Conservation (phyloP, 2,888 invertebrate genomes). For the Chrysolina haemoptera region DNA sequence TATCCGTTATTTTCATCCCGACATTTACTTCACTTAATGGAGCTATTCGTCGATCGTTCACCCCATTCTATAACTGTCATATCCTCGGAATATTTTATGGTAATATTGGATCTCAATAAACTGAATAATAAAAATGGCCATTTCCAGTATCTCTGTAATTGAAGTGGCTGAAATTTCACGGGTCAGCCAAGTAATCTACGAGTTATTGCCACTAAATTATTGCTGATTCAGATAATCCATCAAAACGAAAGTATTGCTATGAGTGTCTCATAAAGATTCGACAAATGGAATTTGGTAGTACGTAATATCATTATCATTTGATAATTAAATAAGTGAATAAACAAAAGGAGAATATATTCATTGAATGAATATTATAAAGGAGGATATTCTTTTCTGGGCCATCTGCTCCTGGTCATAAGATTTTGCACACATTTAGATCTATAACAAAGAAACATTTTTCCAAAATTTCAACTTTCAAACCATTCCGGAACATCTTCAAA, state of each 20-base stretch:
- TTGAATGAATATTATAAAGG: no score
- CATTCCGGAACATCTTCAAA: no score
- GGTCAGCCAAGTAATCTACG: not conserved
- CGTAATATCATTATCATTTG: no score
- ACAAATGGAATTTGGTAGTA: not conserved
- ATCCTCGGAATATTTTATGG: slow-evolving; percentile 1
- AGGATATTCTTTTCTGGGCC: no score
- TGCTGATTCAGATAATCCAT: not conserved
- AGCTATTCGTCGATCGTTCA: not conserved
- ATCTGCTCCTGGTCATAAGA: no score
- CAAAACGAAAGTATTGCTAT: not conserved
- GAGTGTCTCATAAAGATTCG: not conserved
- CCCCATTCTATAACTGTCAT: not conserved
- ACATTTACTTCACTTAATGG: not conserved
- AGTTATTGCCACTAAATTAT: slow-evolving; percentile 12
- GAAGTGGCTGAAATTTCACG: slow-evolving; percentile 9
- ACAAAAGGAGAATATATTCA: no score
- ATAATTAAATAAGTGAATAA: no score
- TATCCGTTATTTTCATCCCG: not conserved
- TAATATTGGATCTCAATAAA: slow-evolving; percentile 14
- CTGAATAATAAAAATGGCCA: not conserved
- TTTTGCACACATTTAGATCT: no score
- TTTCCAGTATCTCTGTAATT: not conserved
- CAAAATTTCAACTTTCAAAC: no score
- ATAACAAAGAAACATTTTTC: no score